Evolutionary conservation across 2,888 invertebrate species (phyloP).

Genomic region (Bugulina stolonifera): DNA sequence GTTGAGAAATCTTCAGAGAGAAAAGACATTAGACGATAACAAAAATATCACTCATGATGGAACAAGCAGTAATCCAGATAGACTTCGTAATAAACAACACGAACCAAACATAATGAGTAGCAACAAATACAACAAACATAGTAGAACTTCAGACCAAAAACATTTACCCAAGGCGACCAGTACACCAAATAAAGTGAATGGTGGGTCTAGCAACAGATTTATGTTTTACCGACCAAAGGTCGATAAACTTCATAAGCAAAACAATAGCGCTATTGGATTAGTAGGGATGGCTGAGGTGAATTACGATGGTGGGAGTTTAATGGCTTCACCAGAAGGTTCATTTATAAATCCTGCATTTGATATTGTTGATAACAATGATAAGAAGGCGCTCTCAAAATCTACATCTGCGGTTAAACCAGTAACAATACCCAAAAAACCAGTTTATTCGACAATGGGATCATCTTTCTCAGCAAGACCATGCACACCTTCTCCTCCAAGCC

Average conservation of each 20-base stretch:
- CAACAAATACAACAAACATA: neutral
- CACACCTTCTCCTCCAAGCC: conserved; percentile 22
- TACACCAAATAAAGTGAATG: neutral
- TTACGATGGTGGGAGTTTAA: neutral
- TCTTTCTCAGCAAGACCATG: conserved; percentile 8
- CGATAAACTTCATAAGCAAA: neutral
- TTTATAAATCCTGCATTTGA: conserved; percentile 12
- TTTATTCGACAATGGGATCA: conserved; percentile 7
- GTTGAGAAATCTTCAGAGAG: neutral
- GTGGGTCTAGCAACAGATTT: neutral
- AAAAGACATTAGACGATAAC: neutral
- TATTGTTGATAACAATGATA: neutral
- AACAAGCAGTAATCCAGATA: neutral
- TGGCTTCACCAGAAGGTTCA: neutral
- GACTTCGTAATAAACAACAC: neutral
- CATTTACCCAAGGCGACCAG: neutral
- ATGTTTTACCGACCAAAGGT: conserved; percentile 17
- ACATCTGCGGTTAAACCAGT: neutral
- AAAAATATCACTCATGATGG: neutral
- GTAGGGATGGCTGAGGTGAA: neutral
- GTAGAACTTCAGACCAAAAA: neutral
- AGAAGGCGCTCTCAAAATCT: neutral
- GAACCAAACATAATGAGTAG: neutral
- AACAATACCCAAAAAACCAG: neutral
- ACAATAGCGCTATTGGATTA: conserved; percentile 11